phyloP scores from a whole-genome alignment of 1,140 invertebrate genomes.

The Notospermus geniculatus region DNA sequence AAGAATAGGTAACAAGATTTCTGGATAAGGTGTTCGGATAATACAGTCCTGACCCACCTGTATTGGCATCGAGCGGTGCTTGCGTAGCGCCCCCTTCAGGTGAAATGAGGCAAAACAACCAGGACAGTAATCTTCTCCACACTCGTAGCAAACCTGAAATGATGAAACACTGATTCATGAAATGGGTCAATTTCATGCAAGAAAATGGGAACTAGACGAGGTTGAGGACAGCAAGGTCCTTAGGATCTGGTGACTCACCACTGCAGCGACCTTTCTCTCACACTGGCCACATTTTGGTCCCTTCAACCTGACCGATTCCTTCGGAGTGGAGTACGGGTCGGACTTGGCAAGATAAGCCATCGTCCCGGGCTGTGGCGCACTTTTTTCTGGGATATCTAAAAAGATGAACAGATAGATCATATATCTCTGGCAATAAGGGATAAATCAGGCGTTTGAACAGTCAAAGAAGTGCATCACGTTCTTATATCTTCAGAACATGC shows the following conservation, averaged over 20 bases:
- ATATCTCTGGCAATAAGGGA: too few species aligned
- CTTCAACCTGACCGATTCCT: slow-evolving; percentile 34
- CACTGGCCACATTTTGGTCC: slow-evolving; percentile 55
- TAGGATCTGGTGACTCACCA: slow-evolving; percentile 40
- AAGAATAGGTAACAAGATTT: too few species aligned
- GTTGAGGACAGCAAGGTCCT: too few species aligned
- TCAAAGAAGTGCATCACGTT: too few species aligned
- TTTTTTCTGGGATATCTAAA: slow-evolving; percentile 38
- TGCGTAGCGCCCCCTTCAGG: slow-evolving; percentile 53
- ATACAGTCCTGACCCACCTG: slow-evolving; percentile 34
- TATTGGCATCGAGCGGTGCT: slow-evolving; percentile 52
- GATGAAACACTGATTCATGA: neutral
- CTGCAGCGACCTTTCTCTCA: slow-evolving; percentile 50
- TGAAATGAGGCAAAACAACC: slow-evolving; percentile 55
- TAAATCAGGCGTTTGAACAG: too few species aligned
- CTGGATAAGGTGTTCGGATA: too few species aligned
- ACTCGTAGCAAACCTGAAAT: slow-evolving; percentile 51
- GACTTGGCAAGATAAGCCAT: slow-evolving; percentile 46
- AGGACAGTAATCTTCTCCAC: slow-evolving; percentile 53
- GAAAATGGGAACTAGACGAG: too few species aligned
- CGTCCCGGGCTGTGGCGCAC: slow-evolving; percentile 41
- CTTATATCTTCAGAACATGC: too few species aligned
- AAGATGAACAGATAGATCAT: slow-evolving; percentile 1
- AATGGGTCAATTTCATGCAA: too few species aligned
- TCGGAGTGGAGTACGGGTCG: slow-evolving; percentile 20